phyloP scores from a whole-genome alignment of 1,140 invertebrate species.

The Drosophila kepulauana region DNA sequence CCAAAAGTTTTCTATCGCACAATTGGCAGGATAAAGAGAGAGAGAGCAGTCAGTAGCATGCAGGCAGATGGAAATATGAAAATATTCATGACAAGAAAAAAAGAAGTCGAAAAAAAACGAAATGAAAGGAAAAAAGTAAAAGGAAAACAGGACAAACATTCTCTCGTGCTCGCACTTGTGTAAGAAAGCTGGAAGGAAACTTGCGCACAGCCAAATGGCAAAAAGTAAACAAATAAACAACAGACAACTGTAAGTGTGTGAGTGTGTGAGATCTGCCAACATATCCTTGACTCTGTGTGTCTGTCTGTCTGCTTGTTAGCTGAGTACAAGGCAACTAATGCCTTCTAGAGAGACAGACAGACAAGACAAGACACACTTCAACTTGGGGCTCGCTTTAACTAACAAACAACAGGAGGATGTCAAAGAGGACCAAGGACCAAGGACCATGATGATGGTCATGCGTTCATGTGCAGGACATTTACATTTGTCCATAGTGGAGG shows the following conservation, averaged over 20 bases:
- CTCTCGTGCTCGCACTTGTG: constrained; percentile 10
- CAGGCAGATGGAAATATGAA: constrained; percentile 71
- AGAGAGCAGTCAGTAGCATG: constrained; percentile 37
- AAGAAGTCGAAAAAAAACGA: not conserved
- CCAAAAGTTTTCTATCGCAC: constrained; percentile 64
- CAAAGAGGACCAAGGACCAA: not conserved
- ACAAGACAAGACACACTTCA: constrained; percentile 20
- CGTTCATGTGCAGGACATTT: constrained; percentile 49
- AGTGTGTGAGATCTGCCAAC: constrained; percentile 19
- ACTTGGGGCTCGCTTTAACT: constrained; percentile 21
- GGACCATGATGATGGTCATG: constrained; percentile 35
- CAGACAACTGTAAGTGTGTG: constrained; percentile 9
- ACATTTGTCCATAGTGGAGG: constrained; percentile 44
- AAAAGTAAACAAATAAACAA: constrained; percentile 79
- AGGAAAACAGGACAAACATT: constrained; percentile 16
- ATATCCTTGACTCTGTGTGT: constrained; percentile 21
- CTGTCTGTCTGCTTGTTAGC: constrained; percentile 41
- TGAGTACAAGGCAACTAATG: constrained; percentile 32
- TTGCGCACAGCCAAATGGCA: constrained; percentile 67
- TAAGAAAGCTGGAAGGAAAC: constrained; percentile 43
- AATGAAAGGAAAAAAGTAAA: constrained; percentile 10
- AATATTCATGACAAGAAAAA: constrained; percentile 65
- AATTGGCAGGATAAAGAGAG: constrained; percentile 70
- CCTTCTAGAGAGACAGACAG: constrained; percentile 10
- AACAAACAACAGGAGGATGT: constrained; percentile 12